Percentiles rank a stretch among this genome's conserved stretches.
These are phyloP conservation scores for Spermophilus dauricus DNA, from an alignment of 2,113 vertebrate species.

Conservation along the genomic window DNA sequence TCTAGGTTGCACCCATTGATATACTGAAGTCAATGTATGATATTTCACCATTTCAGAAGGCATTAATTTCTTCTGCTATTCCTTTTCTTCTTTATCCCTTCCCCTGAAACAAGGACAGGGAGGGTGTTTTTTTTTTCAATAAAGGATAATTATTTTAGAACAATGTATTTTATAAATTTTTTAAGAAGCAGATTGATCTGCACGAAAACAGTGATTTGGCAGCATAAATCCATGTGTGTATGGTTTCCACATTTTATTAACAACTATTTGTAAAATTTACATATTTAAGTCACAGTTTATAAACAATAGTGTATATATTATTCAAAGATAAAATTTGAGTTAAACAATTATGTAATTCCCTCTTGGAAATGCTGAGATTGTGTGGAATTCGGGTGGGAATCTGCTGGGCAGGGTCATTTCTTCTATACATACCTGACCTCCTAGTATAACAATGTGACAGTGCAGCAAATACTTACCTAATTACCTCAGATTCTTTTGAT, in stretches of 20 bases:
- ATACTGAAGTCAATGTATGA: neutral
- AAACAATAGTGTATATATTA: neutral
- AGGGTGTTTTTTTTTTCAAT: neutral
- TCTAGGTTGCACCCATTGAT: neutral
- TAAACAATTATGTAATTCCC: neutral
- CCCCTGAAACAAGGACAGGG: neutral
- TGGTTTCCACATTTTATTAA: conserved; percentile 6
- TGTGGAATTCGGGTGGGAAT: neutral
- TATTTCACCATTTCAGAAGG: neutral
- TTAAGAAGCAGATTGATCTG: conserved; percentile 35
- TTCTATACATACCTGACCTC: neutral
- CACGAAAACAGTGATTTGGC: neutral
- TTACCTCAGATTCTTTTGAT: neutral
- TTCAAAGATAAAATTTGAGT: conserved; percentile 6
- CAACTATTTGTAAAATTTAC: neutral
- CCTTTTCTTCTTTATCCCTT: neutral
- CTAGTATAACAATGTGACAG: neutral
- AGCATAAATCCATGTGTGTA: neutral
- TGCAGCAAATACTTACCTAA: neutral
- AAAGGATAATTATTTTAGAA: conserved; percentile 16
- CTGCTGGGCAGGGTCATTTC: neutral
- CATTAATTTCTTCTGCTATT: neutral
- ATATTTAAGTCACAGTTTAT: conserved; percentile 26
- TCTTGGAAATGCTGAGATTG: neutral
- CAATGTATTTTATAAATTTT: neutral